These are phyloP conservation scores for Heterodera filipjevi DNA, from an alignment of 2,888 invertebrate species.

Conservation along the genomic window DNA sequence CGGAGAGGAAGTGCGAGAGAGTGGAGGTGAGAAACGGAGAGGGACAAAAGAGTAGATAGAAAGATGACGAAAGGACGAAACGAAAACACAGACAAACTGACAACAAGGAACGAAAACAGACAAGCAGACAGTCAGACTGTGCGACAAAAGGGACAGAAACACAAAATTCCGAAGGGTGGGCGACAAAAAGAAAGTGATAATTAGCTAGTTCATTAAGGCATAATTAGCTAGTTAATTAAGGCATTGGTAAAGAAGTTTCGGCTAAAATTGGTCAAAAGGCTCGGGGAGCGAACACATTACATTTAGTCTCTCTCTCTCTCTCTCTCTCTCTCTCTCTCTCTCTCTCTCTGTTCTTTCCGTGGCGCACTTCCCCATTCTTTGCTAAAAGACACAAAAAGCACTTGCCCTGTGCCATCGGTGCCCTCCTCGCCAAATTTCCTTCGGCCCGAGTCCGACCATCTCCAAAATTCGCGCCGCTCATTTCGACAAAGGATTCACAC, in stretches of 20 bases:
- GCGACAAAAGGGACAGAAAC: not conserved
- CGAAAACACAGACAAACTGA: not conserved
- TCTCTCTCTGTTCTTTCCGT: not conserved
- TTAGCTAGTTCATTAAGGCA: too few relatives aligned
- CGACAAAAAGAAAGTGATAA: too few relatives aligned
- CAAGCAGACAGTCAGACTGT: not conserved
- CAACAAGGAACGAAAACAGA: not conserved
- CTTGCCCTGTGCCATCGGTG: not conserved
- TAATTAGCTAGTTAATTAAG: too few relatives aligned
- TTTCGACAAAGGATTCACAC: slow-evolving; percentile 49
- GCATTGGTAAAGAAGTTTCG: too few relatives aligned
- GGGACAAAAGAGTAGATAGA: not conserved
- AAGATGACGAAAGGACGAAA: not conserved
- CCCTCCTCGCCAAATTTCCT: slow-evolving; percentile 4
- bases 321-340: too few relatives aligned
- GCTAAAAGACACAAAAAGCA: not conserved
- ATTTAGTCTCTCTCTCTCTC: too few relatives aligned
- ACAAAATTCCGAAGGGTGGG: not conserved
- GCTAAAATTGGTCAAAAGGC: too few relatives aligned
- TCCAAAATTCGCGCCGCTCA: not conserved
- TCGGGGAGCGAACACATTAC: too few relatives aligned
- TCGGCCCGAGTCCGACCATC: slow-evolving; percentile 7
- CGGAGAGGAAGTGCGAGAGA: slow-evolving; percentile 3
- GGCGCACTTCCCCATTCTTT: not conserved
- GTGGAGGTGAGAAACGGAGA: slow-evolving; percentile 1